phyloP scores from a whole-genome alignment of 2,113 vertebrate species.

The Himantopus leucocephalus region DNA sequence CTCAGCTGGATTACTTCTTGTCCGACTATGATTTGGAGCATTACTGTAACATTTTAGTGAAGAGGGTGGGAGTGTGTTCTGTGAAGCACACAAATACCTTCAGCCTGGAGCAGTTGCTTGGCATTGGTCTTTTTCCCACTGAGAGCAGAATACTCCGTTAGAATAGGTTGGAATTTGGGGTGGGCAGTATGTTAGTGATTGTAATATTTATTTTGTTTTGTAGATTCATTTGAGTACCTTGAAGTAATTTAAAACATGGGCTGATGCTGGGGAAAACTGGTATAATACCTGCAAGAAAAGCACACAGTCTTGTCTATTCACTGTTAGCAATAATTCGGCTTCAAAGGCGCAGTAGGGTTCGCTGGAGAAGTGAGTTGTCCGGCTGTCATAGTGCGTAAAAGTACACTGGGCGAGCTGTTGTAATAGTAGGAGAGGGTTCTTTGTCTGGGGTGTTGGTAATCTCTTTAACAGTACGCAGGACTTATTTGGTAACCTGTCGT shows the following conservation, averaged over 20 bases:
- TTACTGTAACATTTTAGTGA: constrained; percentile 23
- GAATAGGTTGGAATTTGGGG: not conserved
- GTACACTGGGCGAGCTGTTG: not conserved
- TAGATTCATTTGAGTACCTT: not conserved
- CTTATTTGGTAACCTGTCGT: constrained; percentile 49
- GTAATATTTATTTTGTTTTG: not conserved
- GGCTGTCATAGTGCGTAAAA: not conserved
- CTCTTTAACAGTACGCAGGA: not conserved
- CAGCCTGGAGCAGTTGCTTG: not conserved
- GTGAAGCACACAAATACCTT: not conserved
- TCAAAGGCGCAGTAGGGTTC: not conserved
- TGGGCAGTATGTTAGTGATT: not conserved
- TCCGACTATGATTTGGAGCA: not conserved
- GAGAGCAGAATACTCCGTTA: not conserved
- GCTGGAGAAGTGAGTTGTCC: not conserved
- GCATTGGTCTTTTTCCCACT: not conserved
- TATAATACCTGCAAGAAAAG: not conserved
- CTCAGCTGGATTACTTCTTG: not conserved
- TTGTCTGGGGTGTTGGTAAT: not conserved
- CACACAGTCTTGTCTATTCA: not conserved
- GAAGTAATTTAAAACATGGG: not conserved
- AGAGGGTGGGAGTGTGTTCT: not conserved
- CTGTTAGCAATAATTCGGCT: not conserved
- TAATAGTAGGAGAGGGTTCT: not conserved
- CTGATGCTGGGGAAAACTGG: not conserved